A percentile compares a stretch with the other conserved stretches of the same genome.
Evolutionary conservation across 1,140 invertebrate species (phyloP).

Genomic region (Chrysomallon squamiferum): DNA sequence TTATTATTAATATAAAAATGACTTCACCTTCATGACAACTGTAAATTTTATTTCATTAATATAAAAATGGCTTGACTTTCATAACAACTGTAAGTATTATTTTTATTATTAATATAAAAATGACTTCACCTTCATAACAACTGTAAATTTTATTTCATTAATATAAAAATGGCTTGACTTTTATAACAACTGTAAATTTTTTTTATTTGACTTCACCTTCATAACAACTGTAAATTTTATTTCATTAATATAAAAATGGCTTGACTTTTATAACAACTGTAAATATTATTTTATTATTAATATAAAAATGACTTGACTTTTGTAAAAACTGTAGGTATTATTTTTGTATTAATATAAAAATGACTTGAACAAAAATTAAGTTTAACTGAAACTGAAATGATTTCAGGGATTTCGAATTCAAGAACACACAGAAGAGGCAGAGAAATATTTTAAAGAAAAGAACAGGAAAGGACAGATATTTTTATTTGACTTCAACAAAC

Average conservation of each 20-base stretch:
- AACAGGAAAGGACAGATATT: conserved; percentile 28
- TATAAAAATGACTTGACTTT: neutral
- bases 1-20: neutral
- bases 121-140: too few species aligned
- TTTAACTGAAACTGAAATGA: too few species aligned
- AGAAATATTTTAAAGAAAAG: conserved; percentile 18
- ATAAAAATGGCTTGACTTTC: conserved; percentile 39
- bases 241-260: conserved; percentile 39
- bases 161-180: conserved; percentile 38
- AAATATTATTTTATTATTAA: conserved; percentile 6
- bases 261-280: conserved; percentile 42
- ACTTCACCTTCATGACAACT: too few species aligned
- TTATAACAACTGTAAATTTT: conserved; percentile 39
- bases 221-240: too few species aligned
- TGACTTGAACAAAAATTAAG: too few species aligned
- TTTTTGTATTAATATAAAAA: too few species aligned
- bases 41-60: too few species aligned
- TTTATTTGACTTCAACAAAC: conserved; percentile 30
- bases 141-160: too few species aligned
- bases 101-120: neutral
- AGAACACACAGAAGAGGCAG: conserved; percentile 3
- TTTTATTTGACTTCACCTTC: neutral
- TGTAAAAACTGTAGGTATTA: too few species aligned
- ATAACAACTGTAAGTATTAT: conserved; percentile 36
- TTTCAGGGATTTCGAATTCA: conserved; percentile 20